Conservation (phyloP, 2,797 vertebrate genomes). For the Poecilia picta region DNA sequence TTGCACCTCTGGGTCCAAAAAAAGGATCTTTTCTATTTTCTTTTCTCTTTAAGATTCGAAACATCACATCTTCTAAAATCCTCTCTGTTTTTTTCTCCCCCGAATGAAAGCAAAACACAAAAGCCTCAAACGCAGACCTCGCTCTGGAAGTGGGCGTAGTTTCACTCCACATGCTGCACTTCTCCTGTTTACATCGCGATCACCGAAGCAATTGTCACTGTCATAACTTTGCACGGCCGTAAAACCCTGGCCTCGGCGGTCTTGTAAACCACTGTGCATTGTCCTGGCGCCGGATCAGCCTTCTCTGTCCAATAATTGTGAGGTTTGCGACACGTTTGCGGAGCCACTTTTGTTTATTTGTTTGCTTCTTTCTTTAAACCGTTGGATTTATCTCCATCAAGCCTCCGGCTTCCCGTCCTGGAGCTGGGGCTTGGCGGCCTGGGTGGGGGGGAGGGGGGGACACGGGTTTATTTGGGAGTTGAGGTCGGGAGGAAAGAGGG, state of each 20-base stretch:
- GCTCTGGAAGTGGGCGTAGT: not conserved
- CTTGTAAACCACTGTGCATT: not conserved
- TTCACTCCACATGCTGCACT: not conserved
- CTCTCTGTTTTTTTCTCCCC: no score
- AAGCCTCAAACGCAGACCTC: not conserved
- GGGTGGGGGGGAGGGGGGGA: slow-evolving; percentile 14
- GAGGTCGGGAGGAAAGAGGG: not conserved
- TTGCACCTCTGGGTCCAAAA: not conserved
- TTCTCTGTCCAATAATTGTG: slow-evolving; percentile 16
- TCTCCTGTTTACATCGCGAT: slow-evolving; percentile 6
- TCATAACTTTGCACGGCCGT: slow-evolving; percentile 20
- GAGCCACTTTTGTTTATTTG: not conserved
- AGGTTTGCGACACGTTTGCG: not conserved
- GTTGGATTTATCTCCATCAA: slow-evolving; percentile 19
- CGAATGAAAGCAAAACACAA: not conserved
- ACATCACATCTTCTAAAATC: not conserved
- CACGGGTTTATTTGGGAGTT: slow-evolving; percentile 74
- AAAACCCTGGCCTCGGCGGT: not conserved
- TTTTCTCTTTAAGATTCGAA: not conserved
- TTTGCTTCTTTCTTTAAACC: not conserved
- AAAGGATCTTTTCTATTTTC: not conserved
- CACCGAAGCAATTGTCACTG: not conserved
- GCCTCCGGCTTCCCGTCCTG: slow-evolving; percentile 73
- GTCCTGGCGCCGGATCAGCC: slow-evolving; percentile 8
- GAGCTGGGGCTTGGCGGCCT: slow-evolving; percentile 38